Conservation (phyloP, 2,888 invertebrate genomes). For the Argyresthia goedartella region DNA sequence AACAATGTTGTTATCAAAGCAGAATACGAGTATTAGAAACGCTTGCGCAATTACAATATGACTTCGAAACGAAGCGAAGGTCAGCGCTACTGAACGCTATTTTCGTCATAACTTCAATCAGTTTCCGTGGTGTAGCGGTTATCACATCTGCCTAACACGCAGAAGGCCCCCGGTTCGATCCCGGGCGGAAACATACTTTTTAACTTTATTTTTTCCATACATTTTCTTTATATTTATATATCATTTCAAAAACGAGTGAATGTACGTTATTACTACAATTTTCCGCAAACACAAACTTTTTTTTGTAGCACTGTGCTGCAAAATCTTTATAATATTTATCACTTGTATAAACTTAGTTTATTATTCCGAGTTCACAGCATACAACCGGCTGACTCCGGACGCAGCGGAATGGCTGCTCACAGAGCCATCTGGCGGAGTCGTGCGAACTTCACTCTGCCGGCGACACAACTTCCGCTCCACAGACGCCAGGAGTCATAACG, state of each 20-base stretch:
- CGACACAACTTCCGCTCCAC: background rate
- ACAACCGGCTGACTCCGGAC: background rate
- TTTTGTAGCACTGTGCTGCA: no score
- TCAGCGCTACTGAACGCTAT: no score
- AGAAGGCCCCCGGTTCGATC: constrained; percentile 68
- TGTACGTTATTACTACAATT: no score
- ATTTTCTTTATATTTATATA: background rate
- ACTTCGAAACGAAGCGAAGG: background rate
- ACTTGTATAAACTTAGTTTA: no score
- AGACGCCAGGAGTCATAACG: background rate
- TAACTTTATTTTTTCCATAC: constrained; percentile 12
- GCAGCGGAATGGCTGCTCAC: background rate
- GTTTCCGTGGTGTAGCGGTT: constrained; percentile 90
- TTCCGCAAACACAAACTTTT: no score
- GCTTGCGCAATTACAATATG: no score
- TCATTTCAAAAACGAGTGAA: background rate
- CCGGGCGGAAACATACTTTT: constrained; percentile 60
- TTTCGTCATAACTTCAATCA: constrained; percentile 7
- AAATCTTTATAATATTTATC: no score
- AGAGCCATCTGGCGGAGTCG: background rate
- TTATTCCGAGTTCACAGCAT: no score
- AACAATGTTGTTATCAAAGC: no score
- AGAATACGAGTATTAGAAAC: no score
- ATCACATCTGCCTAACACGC: constrained; percentile 86
- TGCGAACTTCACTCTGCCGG: background rate